Evolutionary conservation across 2,797 vertebrate species (phyloP).

Genomic region (Cossypha caffra): DNA sequence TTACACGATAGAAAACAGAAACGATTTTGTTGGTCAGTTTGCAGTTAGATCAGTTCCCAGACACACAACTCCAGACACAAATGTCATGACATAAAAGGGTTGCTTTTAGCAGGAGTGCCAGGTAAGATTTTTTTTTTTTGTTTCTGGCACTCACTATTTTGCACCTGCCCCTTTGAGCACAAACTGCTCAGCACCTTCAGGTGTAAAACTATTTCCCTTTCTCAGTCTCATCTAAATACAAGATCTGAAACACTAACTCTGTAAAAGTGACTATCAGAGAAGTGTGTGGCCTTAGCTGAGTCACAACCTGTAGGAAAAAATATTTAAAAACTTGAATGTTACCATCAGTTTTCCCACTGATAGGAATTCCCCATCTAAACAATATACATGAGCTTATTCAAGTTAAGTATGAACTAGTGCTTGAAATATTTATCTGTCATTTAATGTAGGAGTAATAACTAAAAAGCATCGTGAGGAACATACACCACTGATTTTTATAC

Average conservation of each 20-base stretch:
- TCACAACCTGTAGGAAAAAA: neutral
- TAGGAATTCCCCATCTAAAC: neutral
- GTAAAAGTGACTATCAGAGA: neutral
- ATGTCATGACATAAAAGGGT: neutral
- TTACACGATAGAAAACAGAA: neutral
- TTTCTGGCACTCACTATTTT: neutral
- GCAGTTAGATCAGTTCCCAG: neutral
- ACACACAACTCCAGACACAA: neutral
- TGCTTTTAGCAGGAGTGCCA: neutral
- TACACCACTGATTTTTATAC: neutral
- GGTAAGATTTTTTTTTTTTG: neutral
- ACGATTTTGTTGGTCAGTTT: neutral
- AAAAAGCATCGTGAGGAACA: neutral
- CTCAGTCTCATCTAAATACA: neutral
- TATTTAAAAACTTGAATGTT: fast-evolving
- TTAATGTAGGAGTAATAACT: neutral
- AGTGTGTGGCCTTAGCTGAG: neutral
- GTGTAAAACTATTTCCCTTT: neutral
- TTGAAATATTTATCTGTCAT: neutral
- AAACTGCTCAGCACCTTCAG: neutral
- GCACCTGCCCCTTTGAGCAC: neutral
- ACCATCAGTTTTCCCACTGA: neutral
- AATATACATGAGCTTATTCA: fast-evolving
- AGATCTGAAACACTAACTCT: neutral
- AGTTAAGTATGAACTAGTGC: neutral